Conservation (phyloP, 2,113 vertebrate species). For the Paracyprichromis sp. region DNA sequence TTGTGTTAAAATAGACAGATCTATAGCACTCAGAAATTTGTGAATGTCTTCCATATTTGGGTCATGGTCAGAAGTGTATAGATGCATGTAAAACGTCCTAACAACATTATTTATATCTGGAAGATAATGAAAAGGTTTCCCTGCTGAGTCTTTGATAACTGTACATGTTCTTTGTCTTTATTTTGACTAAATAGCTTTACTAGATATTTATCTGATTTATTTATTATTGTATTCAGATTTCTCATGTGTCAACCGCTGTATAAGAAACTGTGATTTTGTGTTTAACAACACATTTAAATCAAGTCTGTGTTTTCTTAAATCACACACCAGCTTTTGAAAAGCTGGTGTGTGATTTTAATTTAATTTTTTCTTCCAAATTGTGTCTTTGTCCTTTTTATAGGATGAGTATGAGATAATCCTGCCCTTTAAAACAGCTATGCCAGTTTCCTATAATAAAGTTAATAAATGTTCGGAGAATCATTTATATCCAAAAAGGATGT, state of each 20-base stretch:
- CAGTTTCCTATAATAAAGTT: no score
- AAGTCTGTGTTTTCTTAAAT: background rate
- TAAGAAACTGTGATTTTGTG: rapidly evolving
- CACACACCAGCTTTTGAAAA: rapidly evolving
- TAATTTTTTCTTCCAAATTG: no score
- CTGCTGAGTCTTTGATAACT: background rate
- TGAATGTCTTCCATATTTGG: background rate
- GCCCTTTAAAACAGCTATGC: no score
- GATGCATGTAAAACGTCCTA: rapidly evolving
- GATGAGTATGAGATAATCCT: no score
- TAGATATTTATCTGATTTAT: background rate
- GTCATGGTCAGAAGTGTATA: background rate
- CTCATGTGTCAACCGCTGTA: background rate
- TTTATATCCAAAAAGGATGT: rapidly evolving
- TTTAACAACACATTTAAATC: rapidly evolving
- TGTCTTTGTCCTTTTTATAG: no score
- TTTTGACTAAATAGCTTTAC: rapidly evolving
- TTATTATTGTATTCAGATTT: background rate
- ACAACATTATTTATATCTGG: background rate
- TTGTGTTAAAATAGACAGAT: background rate
- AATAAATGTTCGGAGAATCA: rapidly evolving
- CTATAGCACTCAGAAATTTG: background rate
- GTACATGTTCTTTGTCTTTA: background rate
- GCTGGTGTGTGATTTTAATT: no score
- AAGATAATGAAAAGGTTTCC: background rate